These are phyloP conservation scores for Xanthorhoe designata DNA, from an alignment of 2,888 invertebrate genomes.

Conservation along the genomic window DNA sequence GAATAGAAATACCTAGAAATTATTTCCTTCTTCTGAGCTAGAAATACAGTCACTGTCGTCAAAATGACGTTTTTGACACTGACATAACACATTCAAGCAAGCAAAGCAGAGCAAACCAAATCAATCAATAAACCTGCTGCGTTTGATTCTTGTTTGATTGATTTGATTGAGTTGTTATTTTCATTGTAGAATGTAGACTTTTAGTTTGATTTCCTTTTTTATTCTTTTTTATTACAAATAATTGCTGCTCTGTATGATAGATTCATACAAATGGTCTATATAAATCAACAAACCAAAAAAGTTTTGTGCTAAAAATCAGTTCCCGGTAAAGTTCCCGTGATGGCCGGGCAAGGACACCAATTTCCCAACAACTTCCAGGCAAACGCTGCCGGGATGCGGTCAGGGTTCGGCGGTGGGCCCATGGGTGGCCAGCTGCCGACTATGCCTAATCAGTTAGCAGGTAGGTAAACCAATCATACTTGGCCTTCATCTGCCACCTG, in stretches of 20 bases:
- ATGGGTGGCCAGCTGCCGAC: conserved; percentile 85
- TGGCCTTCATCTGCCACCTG: too few relatives aligned
- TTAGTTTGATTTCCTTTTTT: too few relatives aligned
- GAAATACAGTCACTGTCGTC: too few relatives aligned
- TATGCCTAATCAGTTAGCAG: conserved; percentile 86
- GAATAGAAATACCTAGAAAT: too few relatives aligned
- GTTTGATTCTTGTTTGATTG: too few relatives aligned
- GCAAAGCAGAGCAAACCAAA: too few relatives aligned
- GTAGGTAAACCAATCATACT: conserved; percentile 65
- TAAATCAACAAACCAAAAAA: neutral
- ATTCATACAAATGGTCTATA: neutral
- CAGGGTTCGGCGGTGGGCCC: conserved; percentile 87
- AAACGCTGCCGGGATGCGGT: conserved; percentile 87
- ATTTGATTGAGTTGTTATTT: too few relatives aligned
- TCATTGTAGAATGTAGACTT: neutral
- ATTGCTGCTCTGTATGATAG: neutral
- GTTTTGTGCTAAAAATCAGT: neutral
- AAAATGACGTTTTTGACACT: too few relatives aligned
- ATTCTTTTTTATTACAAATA: neutral
- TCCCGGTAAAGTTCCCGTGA: conserved; percentile 50
- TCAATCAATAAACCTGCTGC: too few relatives aligned
- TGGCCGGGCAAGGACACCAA: conserved; percentile 91
- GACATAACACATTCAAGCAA: too few relatives aligned
- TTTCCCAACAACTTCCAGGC: conserved; percentile 89
- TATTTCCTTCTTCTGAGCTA: too few relatives aligned